Evolutionary conservation across 1,140 invertebrate genomes (phyloP).

Genomic region (Trichogramma pretiosum): DNA sequence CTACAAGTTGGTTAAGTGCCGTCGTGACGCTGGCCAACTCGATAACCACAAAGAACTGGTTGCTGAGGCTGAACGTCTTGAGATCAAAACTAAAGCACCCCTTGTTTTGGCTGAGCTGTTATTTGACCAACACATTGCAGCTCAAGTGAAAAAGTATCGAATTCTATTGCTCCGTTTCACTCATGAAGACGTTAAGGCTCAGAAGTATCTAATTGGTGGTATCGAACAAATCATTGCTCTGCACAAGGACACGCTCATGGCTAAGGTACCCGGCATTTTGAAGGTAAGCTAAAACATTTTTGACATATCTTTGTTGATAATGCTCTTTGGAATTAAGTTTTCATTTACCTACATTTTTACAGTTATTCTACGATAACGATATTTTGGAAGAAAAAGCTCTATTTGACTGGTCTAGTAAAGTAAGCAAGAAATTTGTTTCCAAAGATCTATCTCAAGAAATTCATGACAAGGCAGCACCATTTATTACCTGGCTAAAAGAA

Average conservation of each 20-base stretch:
- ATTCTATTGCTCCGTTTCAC: constrained; percentile 76
- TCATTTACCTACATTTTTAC: constrained; percentile 57
- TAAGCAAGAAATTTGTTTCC: constrained; percentile 85
- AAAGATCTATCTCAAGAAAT: constrained; percentile 89
- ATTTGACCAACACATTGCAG: constrained; percentile 75
- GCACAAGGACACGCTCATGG: constrained; percentile 69
- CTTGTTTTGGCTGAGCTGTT: constrained; percentile 88
- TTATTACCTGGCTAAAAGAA: constrained; percentile 94
- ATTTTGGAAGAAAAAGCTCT: constrained; percentile 90
- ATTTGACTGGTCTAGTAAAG: constrained; percentile 91
- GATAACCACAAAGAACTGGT: constrained; percentile 73
- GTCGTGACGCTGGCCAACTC: constrained; percentile 56
- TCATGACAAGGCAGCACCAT: constrained; percentile 82
- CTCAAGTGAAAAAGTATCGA: constrained; percentile 66
- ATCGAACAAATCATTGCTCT: constrained; percentile 88
- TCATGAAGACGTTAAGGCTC: constrained; percentile 79
- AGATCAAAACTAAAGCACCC: constrained; percentile 89
- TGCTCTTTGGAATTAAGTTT: constrained; percentile 11
- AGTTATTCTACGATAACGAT: constrained; percentile 88
- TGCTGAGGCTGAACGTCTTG: constrained; percentile 90
- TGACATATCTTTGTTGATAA: constrained; percentile 2
- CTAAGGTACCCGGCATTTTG: constrained; percentile 82
- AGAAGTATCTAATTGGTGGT: constrained; percentile 90
- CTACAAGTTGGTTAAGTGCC: constrained; percentile 76
- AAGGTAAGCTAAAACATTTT: constrained; percentile 50